A percentile compares a stretch with the other conserved stretches of the same genome.
These are phyloP conservation scores for Meiosimyza platycephala DNA, from an alignment of 2,888 invertebrate genomes.

Conservation along the genomic window DNA sequence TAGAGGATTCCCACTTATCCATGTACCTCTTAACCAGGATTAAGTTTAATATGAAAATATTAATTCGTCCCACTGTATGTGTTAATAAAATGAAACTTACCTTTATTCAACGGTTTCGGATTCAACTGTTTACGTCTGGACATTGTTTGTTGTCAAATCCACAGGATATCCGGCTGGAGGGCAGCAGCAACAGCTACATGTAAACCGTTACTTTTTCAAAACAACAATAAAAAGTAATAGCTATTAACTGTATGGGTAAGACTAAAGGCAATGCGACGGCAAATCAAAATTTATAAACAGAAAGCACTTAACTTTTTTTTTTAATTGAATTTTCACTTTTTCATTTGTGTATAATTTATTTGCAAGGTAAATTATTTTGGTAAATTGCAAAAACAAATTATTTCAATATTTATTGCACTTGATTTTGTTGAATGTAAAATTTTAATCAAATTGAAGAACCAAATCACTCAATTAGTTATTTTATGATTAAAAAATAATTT, in stretches of 20 bases:
- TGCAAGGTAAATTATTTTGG: background rate
- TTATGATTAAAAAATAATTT: slow-evolving; percentile 10
- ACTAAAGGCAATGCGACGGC: slow-evolving; percentile 2
- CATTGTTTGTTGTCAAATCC: slow-evolving; percentile 70
- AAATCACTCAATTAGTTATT: background rate
- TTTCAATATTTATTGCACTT: background rate
- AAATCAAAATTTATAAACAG: slow-evolving; percentile 7
- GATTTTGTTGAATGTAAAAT: background rate
- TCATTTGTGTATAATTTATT: too few species aligned
- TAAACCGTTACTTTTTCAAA: slow-evolving; percentile 38
- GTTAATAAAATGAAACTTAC: slow-evolving; percentile 72
- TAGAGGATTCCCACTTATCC: too few species aligned
- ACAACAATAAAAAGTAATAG: slow-evolving; percentile 11
- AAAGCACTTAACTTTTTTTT: background rate
- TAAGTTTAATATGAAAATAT: too few species aligned
- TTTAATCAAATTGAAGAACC: background rate
- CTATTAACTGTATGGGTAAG: background rate
- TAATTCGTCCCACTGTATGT: too few species aligned
- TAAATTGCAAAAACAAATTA: background rate
- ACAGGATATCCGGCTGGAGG: slow-evolving; percentile 47
- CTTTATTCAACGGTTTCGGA: slow-evolving; percentile 91
- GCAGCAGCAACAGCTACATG: slow-evolving; percentile 44
- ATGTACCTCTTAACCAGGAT: too few species aligned
- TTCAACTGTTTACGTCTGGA: slow-evolving; percentile 96
- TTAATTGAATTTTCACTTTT: too few species aligned